Evolutionary conservation across 2,113 vertebrate genomes (phyloP), one percentile per base, ranked within the genome.

Genomic region (Callionymus lyra): DNA sequence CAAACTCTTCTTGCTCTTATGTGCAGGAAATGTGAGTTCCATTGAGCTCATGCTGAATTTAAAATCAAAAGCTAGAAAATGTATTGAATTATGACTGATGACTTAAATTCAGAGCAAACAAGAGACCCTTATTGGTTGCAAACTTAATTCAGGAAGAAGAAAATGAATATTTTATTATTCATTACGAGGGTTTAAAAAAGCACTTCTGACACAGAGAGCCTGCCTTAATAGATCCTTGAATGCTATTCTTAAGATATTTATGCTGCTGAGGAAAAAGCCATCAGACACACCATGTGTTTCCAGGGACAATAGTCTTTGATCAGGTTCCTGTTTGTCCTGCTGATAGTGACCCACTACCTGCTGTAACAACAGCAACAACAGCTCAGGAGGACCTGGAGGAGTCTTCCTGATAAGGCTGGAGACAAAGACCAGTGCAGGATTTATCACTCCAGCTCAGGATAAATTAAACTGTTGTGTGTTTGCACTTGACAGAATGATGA

Each of bases 291-390:
- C 68, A 68, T 76, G 63, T 68, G 67, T 74, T 68, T 68, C 27
- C 35, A 33, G 21, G 41, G 52, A 82, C 76, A 82, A 80, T 67
- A 39, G 58, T 49, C 49, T 63, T 63, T 67, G 53, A 76, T 58
- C 65, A 59, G 72, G 66, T 76, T 80, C 74, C 74, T 80, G 74
- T 74, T 72, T 70, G 63, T 45, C 38, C 71, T 62, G 53, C 53
- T 79, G 81, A 82, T 78, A 81, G 59, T 11, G 38, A 44, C 64
- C 37, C 44, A 50, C 57, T 46, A 63, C 45, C 57, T 66, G 40
- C 44, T 56, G 50, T 31, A 64, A 71, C 53, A 64, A 63, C 31
- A 56, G 56, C 65, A 67, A 65, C 47, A 63, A 34, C n/a, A 41
- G 17, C 61, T 3, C 27, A 44, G 57, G 67, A 41, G 56, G 50